Base-by-base conservation (phyloP, 2,113 vertebrate genomes). In the Mormyrus iriodes region DNA sequence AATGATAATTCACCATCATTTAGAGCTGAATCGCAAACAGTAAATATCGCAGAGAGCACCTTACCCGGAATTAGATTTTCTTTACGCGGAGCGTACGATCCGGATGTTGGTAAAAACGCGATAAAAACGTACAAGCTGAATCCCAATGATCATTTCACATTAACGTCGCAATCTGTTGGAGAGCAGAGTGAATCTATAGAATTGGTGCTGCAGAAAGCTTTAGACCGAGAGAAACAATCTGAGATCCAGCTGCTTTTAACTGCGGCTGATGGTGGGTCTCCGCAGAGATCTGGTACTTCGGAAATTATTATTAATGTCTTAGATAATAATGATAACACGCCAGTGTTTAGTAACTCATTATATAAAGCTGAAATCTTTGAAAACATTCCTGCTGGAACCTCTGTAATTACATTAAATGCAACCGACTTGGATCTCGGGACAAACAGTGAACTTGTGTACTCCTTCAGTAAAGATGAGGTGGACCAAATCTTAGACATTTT, bases 1-100 rank as follows among this genome's bases (percentile, higher is more conserved):
- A 98, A 97, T 76, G 97, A 98, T 86, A 97, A 97, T 92, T 89
- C 94, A 0, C 97, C 97, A 0, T 85, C 91, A 4, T 97, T 98
- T 91, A 85, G 91, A 7, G 93, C 91, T 2, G 93, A 91, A 79
- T 61, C 93, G 51, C 94, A 96, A 84, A 85, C 88, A 17, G 24
- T 97, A 21, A 91, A 95, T 24, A 94, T 97, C 0, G 90, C 91
- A 2, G 97, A 97, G 48, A 94, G 0, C 3, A 95, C 95, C 0
- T 90, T 94, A 0, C 90, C 94, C 0, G 96, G 95, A 0, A 94
- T 94, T 0, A 93, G 88, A 91, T 96, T 96, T 51, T 92, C 93
- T 21, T 90, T 97, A 44, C 94, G 93, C 90, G 93, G 91, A 61
- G 96, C 97, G 13, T 90, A 91, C 6, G 97, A 97, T 89, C 69